A percentile compares a stretch with the other conserved stretches of the same genome.
Conservation (phyloP, 1,140 invertebrate genomes). For the Tenebrio molitor region DNA sequence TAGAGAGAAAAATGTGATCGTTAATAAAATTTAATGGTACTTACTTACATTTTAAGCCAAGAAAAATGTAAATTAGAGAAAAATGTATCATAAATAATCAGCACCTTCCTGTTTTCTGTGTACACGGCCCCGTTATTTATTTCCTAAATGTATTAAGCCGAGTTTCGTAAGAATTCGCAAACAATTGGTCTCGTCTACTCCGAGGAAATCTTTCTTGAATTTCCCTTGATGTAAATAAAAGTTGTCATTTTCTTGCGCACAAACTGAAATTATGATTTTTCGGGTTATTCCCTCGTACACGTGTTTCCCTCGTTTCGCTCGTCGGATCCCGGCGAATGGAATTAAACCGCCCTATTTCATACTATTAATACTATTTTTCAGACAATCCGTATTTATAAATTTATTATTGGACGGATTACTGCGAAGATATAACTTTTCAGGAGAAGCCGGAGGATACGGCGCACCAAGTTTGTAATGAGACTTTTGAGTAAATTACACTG, state of each 20-base stretch:
- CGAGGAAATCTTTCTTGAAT: conserved; percentile 65
- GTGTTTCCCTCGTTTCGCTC: conserved; percentile 31
- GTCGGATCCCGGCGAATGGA: conserved; percentile 17
- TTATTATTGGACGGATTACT: conserved; percentile 25
- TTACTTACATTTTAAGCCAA: conserved; percentile 60
- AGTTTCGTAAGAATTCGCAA: conserved; percentile 61
- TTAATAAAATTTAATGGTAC: conserved; percentile 64
- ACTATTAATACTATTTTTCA: conserved; percentile 40
- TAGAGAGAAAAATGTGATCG: conserved; percentile 56
- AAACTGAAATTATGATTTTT: conserved; percentile 62
- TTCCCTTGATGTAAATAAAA: conserved; percentile 66
- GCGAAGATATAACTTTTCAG: conserved; percentile 26
- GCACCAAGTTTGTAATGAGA: conserved; percentile 30
- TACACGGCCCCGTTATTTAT: conserved; percentile 61
- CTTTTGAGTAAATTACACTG: conserved; percentile 40
- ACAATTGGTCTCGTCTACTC: conserved; percentile 61
- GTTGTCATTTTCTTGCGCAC: conserved; percentile 63
- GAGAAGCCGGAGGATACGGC: conserved; percentile 2
- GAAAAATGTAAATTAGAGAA: conserved; percentile 65
- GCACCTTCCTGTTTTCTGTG: conserved; percentile 63
- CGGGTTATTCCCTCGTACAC: conserved; percentile 45
- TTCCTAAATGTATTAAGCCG: conserved; percentile 64
- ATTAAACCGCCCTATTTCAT: conserved; percentile 24
- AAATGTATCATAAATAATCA: conserved; percentile 65
- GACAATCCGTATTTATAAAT: conserved; percentile 32